These are phyloP conservation scores for Psophia crepitans DNA, from an alignment of 2,113 vertebrate genomes.

Conservation along the genomic window DNA sequence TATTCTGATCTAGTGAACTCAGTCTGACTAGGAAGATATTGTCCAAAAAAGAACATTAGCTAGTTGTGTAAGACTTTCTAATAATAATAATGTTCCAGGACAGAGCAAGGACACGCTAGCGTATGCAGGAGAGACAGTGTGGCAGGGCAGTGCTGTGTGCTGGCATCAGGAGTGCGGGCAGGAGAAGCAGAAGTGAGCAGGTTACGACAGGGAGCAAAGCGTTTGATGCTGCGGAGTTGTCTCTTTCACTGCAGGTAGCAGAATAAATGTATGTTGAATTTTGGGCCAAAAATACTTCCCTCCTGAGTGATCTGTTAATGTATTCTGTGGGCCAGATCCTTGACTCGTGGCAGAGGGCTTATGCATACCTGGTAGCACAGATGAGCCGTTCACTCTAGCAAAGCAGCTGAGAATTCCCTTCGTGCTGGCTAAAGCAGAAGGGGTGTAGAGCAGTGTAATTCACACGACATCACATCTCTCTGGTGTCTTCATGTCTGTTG, in stretches of 20 bases:
- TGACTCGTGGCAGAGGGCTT: not conserved
- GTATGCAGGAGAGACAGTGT: fast-evolving
- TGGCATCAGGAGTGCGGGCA: not conserved
- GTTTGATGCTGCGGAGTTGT: not conserved
- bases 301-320: not conserved
- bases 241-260: not conserved
- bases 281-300: not conserved
- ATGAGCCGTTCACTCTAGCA: not conserved
- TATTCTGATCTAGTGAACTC: not conserved
- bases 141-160: not conserved
- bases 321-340: not conserved
- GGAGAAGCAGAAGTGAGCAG: not conserved
- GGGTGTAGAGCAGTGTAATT: not conserved
- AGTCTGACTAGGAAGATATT: not conserved
- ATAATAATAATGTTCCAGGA: not conserved
- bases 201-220: not conserved
- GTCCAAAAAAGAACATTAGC: not conserved
- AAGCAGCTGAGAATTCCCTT: not conserved
- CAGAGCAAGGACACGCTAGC: not conserved
- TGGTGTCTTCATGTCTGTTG: not conserved
- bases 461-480: not conserved
- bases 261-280: not conserved
- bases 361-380: not conserved
- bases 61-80: not conserved
- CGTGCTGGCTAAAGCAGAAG: not conserved